Conservation (phyloP, 2,113 vertebrate genomes). For the Bubalus kerabau region DNA sequence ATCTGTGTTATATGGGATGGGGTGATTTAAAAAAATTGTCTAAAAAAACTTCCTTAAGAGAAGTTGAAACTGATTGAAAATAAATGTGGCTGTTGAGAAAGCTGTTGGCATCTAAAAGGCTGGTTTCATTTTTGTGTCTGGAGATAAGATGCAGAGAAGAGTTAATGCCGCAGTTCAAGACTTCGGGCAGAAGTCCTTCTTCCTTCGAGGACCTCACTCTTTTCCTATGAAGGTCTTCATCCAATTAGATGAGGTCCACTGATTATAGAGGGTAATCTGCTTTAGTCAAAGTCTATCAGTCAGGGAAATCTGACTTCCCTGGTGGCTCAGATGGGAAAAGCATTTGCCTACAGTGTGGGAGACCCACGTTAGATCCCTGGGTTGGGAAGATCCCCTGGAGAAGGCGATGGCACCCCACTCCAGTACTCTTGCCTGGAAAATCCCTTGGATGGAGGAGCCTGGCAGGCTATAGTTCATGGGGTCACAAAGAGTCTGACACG, state of each 20-base stretch:
- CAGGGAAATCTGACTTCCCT: neutral
- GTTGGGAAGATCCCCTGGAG: neutral
- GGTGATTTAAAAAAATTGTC: rapidly evolving
- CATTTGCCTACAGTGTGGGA: neutral
- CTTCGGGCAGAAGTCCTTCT: neutral
- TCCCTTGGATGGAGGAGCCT: neutral
- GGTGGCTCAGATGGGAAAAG: neutral
- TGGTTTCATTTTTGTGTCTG: neutral
- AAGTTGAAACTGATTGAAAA: neutral
- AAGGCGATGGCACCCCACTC: neutral
- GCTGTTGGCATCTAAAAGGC: neutral
- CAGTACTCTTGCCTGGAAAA: neutral
- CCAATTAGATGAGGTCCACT: no score
- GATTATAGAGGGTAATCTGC: no score
- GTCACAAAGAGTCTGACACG: neutral
- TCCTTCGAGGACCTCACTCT: neutral
- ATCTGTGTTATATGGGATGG: neutral
- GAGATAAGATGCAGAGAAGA: neutral
- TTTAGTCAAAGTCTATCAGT: neutral
- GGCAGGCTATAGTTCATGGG: neutral
- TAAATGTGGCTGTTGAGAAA: neutral
- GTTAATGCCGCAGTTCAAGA: neutral
- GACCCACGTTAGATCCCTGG: neutral
- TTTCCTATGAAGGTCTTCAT: neutral
- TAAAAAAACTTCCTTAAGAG: neutral